phyloP scores from a whole-genome alignment of 2,797 vertebrate genomes.

The Microctenopoma lineatum region DNA sequence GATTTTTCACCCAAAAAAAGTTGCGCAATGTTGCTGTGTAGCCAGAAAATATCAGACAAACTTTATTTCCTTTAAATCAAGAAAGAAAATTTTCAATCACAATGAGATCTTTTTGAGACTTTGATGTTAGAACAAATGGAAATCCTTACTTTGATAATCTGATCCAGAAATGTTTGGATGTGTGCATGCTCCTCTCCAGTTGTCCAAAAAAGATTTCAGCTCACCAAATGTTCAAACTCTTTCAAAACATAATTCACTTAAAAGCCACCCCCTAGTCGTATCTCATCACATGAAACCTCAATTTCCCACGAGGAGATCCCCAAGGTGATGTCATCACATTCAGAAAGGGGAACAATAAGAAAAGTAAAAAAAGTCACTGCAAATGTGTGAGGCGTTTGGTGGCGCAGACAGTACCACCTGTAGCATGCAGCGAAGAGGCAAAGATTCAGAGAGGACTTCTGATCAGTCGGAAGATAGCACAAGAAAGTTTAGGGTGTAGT shows the following conservation, averaged over 20 bases:
- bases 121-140: neutral
- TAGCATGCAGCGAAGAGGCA: constrained; percentile 24
- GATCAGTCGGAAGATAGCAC: constrained; percentile 18
- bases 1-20: neutral
- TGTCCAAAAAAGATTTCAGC: neutral
- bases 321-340: constrained; percentile 17
- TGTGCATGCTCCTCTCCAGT: neutral
- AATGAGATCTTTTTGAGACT: neutral
- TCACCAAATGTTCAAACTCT: constrained; percentile 14
- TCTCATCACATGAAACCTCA: constrained; percentile 13
- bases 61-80: neutral
- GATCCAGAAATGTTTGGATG: neutral
- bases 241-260: constrained; percentile 10
- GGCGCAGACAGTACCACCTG: constrained; percentile 18
- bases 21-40: too few species aligned
- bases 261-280: constrained; percentile 21
- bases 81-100: neutral
- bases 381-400: constrained; percentile 17
- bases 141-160: neutral
- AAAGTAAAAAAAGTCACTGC: constrained; percentile 16
- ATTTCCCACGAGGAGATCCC: constrained; percentile 15
- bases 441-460: constrained; percentile 35
- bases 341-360: constrained; percentile 16
- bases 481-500: constrained; percentile 25
- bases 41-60: neutral